A percentile compares a stretch with the other conserved stretches of the same genome.
These are phyloP conservation scores for Blennius ocellaris DNA, from an alignment of 2,113 vertebrate genomes.

Conservation along the genomic window DNA sequence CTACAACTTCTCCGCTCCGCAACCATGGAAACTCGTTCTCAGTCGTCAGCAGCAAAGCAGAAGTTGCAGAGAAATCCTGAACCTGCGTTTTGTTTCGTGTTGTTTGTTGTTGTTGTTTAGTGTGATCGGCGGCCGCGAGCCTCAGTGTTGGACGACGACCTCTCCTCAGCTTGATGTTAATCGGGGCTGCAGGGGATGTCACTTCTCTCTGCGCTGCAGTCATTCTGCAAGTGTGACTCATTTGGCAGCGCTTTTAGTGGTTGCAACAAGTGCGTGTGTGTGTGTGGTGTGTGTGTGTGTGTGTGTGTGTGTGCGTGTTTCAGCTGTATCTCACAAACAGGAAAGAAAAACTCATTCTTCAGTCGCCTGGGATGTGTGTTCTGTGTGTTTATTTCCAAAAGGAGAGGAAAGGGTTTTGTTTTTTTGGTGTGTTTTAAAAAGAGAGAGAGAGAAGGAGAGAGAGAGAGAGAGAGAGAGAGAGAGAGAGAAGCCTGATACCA, in stretches of 20 bases:
- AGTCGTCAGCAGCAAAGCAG: too few species aligned
- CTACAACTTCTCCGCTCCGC: too few species aligned
- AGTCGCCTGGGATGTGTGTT: too few species aligned
- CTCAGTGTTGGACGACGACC: conserved; percentile 5
- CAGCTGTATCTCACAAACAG: background rate
- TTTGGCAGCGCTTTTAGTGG: conserved; percentile 21
- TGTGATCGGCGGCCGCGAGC: background rate
- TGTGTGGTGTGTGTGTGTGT: background rate
- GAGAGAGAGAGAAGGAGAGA: too few species aligned
- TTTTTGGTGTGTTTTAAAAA: background rate
- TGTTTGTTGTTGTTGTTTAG: background rate
- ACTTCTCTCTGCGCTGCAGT: conserved; percentile 15
- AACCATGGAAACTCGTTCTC: too few species aligned
- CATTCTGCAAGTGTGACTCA: conserved; percentile 56
- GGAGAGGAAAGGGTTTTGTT: background rate
- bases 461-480: too few species aligned
- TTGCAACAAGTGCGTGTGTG: conserved; percentile 26
- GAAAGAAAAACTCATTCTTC: conserved; percentile 11
- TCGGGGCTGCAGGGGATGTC: conserved; percentile 38
- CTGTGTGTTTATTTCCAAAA: too few species aligned
- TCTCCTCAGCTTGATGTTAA: conserved; percentile 32
- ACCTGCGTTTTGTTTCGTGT: too few species aligned
- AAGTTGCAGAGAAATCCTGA: background rate
- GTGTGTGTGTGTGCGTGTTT: too few species aligned
- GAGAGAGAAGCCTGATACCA: background rate